A percentile compares a stretch with the other conserved stretches of the same genome.
These are phyloP conservation scores for Chromoteleia sp. DNA, from an alignment of 2,888 invertebrate genomes.

Conservation along the genomic window DNA sequence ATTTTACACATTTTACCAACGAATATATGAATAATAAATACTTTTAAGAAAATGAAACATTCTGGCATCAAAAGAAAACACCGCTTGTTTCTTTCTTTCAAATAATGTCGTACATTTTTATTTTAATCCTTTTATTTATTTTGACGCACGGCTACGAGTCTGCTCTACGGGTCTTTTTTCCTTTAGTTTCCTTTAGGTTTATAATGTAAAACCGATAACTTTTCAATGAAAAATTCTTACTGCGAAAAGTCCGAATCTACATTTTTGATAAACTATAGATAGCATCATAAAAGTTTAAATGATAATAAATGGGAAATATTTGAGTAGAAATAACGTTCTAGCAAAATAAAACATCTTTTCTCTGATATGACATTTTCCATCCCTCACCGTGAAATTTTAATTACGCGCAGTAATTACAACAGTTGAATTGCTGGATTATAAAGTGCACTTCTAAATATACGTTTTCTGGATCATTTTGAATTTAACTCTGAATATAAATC, in stretches of 20 bases:
- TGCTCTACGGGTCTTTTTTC: too few relatives aligned
- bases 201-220: not conserved
- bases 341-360: too few relatives aligned
- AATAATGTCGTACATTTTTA: conserved; percentile 4
- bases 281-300: not conserved
- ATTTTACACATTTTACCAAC: not conserved
- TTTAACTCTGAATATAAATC: conserved; percentile 3
- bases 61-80: conserved; percentile 11
- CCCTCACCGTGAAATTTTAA: conserved; percentile 22
- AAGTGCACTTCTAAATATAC: conserved; percentile 4
- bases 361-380: conserved; percentile 1
- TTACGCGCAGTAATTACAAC: conserved; percentile 28
- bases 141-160: not conserved
- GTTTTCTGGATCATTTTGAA: conserved; percentile 6
- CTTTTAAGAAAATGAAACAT: conserved; percentile 31
- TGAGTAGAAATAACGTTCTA: too few relatives aligned
- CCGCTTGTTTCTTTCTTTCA: not conserved
- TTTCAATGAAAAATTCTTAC: not conserved
- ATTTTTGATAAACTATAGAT: conserved; percentile 1
- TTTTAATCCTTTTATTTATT: conserved; percentile 21
- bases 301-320: too few relatives aligned
- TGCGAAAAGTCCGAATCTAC: not conserved
- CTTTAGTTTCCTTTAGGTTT: not conserved
- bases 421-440: conserved; percentile 12
- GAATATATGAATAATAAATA: conserved; percentile 24